phyloP scores from a whole-genome alignment of 1,140 invertebrate species.

The Bathynomus jamesi region DNA sequence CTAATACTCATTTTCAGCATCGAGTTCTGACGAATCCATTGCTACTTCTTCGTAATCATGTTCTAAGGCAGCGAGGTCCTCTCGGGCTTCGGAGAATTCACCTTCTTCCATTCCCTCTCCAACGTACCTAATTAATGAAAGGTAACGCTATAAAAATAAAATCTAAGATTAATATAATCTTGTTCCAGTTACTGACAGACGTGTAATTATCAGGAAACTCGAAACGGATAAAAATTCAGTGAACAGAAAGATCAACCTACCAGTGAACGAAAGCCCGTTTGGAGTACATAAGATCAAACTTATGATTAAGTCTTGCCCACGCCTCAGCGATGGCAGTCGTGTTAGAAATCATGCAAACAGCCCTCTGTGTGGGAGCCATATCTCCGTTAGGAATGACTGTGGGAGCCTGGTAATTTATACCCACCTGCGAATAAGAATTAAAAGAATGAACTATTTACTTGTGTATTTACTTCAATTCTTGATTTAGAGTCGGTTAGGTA shows the following conservation, averaged over 20 bases:
- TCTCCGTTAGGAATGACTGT: slow-evolving; percentile 57
- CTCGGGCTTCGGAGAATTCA: slow-evolving; percentile 75
- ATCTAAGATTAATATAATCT: too few relatives aligned
- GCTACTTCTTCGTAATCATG: slow-evolving; percentile 77
- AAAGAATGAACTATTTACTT: too few relatives aligned
- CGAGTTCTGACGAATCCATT: slow-evolving; percentile 52
- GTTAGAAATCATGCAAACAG: slow-evolving; percentile 66
- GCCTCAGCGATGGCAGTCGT: slow-evolving; percentile 72
- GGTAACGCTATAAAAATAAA: not conserved
- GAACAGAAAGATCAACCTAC: slow-evolving; percentile 46
- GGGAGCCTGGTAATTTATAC: slow-evolving; percentile 47
- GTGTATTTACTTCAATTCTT: too few relatives aligned
- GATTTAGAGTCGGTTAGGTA: too few relatives aligned
- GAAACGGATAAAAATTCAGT: too few relatives aligned
- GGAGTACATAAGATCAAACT: slow-evolving; percentile 55
- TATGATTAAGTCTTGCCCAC: slow-evolving; percentile 53
- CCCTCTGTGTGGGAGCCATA: slow-evolving; percentile 49
- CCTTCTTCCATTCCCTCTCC: slow-evolving; percentile 80
- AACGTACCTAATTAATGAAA: slow-evolving; percentile 57
- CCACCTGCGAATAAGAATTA: slow-evolving; percentile 43
- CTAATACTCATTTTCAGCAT: slow-evolving; percentile 43
- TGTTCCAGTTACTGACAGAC: too few relatives aligned
- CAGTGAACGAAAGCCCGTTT: slow-evolving; percentile 54
- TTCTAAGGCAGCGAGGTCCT: slow-evolving; percentile 73
- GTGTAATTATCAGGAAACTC: too few relatives aligned